These are phyloP conservation scores for Esox lucius DNA, from an alignment of 2,797 vertebrate species.

Conservation along the genomic window DNA sequence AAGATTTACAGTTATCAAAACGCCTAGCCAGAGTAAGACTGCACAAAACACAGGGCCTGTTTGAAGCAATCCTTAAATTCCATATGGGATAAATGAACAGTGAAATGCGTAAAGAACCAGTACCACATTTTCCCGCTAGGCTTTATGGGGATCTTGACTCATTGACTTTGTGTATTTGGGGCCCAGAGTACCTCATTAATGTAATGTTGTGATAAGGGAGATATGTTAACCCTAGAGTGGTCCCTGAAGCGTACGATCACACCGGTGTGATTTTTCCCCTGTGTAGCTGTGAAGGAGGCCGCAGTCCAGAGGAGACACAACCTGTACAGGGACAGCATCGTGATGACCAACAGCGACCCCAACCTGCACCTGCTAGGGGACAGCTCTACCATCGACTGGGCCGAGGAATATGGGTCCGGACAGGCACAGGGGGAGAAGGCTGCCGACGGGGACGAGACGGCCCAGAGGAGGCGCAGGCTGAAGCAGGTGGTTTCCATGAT, in stretches of 20 bases:
- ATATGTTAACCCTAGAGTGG: too few species aligned
- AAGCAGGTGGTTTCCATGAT: slow-evolving; percentile 94
- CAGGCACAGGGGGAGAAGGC: slow-evolving; percentile 36
- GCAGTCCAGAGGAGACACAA: slow-evolving; percentile 94
- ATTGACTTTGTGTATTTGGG: background rate
- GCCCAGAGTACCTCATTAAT: background rate
- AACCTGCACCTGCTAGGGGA: slow-evolving; percentile 88
- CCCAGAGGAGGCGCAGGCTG: slow-evolving; percentile 76
- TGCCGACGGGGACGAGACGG: slow-evolving; percentile 10
- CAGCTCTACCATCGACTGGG: slow-evolving; percentile 85
- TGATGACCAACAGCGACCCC: slow-evolving; percentile 91
- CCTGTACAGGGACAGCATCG: slow-evolving; percentile 93
- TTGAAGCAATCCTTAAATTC: too few species aligned
- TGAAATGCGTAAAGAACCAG: too few species aligned
- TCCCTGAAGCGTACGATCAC: too few species aligned
- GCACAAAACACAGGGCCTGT: too few species aligned
- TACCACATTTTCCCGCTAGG: too few species aligned
- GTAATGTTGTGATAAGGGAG: too few species aligned
- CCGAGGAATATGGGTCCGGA: slow-evolving; percentile 65
- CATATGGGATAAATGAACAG: too few species aligned
- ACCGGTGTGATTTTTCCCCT: too few species aligned
- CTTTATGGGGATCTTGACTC: too few species aligned
- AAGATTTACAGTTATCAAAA: too few species aligned
- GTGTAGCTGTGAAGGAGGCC: slow-evolving; percentile 90
- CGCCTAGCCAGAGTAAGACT: too few species aligned